Conservation (phyloP, 2,888 invertebrate genomes). For the Chymomyza fuscimana region DNA sequence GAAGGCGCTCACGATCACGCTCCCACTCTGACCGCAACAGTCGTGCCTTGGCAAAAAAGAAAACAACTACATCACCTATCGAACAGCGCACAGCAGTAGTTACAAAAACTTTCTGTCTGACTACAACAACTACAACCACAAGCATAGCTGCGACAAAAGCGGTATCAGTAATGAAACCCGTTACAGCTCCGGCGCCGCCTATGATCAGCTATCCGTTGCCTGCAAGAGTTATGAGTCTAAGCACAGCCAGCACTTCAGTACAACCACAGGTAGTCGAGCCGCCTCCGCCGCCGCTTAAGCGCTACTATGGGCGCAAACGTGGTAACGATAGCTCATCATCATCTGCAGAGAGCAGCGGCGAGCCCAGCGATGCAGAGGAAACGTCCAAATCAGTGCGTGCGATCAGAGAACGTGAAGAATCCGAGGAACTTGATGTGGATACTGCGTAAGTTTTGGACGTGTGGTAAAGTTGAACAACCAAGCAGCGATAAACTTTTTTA, state of each 20-base stretch:
- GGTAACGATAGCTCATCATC: conserved; percentile 81
- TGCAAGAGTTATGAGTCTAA: conserved; percentile 43
- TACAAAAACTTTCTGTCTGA: conserved; percentile 43
- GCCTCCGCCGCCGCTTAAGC: conserved; percentile 80
- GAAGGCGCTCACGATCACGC: conserved; percentile 46
- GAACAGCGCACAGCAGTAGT: conserved; percentile 1
- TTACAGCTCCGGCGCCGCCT: conserved; percentile 27
- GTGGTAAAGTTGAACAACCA: conserved; percentile 72
- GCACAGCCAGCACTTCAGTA: conserved; percentile 29
- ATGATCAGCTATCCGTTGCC: conserved; percentile 70
- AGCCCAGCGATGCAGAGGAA: conserved; percentile 63
- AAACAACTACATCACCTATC: conserved; percentile 31
- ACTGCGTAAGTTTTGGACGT: conserved; percentile 74
- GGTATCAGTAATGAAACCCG: conserved; percentile 35
- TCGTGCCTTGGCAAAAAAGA: conserved; percentile 25
- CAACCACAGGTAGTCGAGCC: conserved; percentile 69
- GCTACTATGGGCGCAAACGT: conserved; percentile 83
- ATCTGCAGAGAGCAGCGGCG: conserved; percentile 53
- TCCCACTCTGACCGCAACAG: conserved; percentile 33
- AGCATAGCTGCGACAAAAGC: conserved; percentile 39
- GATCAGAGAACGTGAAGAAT: conserved; percentile 70
- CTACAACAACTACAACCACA: conserved; percentile 53
- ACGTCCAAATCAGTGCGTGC: conserved; percentile 40
- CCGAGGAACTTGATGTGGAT: conserved; percentile 75
- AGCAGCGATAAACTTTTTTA: conserved; percentile 4